Evolutionary conservation across 2,113 vertebrate genomes (phyloP), one percentile per base, ranked within the genome.

Genomic region (Synchiropus splendidus): DNA sequence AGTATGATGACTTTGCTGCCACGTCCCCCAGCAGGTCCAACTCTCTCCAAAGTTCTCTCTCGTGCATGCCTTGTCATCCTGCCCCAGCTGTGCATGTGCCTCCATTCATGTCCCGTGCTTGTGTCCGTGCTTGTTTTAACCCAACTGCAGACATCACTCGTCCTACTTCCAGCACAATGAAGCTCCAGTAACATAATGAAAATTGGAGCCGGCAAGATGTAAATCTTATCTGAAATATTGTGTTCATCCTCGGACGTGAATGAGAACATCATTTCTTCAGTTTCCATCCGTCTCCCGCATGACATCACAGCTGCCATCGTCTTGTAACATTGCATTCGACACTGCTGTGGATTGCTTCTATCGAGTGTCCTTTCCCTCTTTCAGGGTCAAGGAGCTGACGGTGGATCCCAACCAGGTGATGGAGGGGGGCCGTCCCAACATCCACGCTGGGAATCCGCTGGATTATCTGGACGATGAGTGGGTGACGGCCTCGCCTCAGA

Each of bases 1-100:
- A 96, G 73, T 96, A 89, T 80, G 92, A 94, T 86, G 89, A 92
- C 86, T 94, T 92, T 92, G 77, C 70, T 78, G 86, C 85, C 86
- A 89, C 89, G 84, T 91, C 89, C 51, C 59, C 88, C 78, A 89
- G 89, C 88, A 93, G 90, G 91, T 92, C 83, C 79, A 73, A 49
- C 77, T 45, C 36, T 84, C 42, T 82, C 69, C 61, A 50, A 53
- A 62, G 11, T 50, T 41, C 51, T 37, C 39, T 53, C 45, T 45
- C 33, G 18, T 40, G 49, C 38, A 54, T 44, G 21, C 21, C 4
- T n/a, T 27, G 21, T 27, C 21, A 8, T 27, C 21, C 4, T 27
- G 4, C 21, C 4, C 21, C 21, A 27, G 21, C 21, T 27, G 21
- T 27, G 21, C 21, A 27, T 27, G 21, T 5, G 21, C 21, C 21